Conservation (phyloP, 2,888 invertebrate species). For the Ennomos erosarius region DNA sequence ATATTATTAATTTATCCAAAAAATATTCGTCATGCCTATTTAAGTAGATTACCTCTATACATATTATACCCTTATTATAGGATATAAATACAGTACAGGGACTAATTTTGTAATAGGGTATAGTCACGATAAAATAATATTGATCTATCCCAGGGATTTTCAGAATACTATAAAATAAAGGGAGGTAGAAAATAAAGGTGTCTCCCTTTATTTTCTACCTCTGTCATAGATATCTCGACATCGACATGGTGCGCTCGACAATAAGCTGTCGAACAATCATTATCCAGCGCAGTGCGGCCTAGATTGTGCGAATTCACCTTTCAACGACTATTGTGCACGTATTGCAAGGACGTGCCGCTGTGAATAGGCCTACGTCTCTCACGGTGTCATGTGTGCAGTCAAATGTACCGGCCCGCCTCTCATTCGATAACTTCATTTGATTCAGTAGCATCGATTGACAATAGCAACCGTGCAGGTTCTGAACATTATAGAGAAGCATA, state of each 20-base stretch:
- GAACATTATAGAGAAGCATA: not conserved
- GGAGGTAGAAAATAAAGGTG: slow-evolving; percentile 34
- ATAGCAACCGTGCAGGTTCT: slow-evolving; percentile 19
- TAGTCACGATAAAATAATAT: not conserved
- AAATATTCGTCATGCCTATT: too few species aligned
- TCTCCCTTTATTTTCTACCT: too few species aligned
- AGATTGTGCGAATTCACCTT: slow-evolving; percentile 71
- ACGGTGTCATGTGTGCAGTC: slow-evolving; percentile 57
- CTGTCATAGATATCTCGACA: too few species aligned
- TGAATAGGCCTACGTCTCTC: slow-evolving; percentile 63
- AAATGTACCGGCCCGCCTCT: slow-evolving; percentile 48
- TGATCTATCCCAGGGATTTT: not conserved
- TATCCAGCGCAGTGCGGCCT: slow-evolving; percentile 46
- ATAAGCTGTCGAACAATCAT: slow-evolving; percentile 49
- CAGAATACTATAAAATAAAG: not conserved
- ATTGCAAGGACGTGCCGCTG: slow-evolving; percentile 59
- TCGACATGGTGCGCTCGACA: slow-evolving; percentile 45
- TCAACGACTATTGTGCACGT: slow-evolving; percentile 71
- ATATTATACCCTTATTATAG: too few species aligned
- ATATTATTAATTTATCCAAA: too few species aligned
- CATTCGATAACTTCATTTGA: slow-evolving; percentile 63
- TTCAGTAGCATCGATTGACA: slow-evolving; percentile 29
- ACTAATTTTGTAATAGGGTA: too few species aligned
- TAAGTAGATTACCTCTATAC: too few species aligned
- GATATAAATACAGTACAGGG: too few species aligned